Conservation (phyloP, 2,888 invertebrate genomes). For the Thalpophila matura region DNA sequence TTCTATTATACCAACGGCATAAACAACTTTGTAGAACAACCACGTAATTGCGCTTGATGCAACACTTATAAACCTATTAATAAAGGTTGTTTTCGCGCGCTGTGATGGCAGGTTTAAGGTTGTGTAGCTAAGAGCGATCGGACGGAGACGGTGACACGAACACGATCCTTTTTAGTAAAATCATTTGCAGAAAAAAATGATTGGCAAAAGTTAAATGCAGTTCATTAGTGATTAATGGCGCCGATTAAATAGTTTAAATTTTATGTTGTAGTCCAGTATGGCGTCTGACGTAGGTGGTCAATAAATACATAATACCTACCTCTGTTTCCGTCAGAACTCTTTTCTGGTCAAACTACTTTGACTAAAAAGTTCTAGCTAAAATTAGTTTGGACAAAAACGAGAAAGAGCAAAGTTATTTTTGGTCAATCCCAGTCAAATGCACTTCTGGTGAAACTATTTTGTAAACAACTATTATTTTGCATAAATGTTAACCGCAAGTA, state of each 20-base stretch:
- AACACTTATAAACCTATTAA: slow-evolving; percentile 59
- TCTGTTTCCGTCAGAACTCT: background rate
- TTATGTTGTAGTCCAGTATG: slow-evolving; percentile 1
- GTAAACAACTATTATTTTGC: too few species aligned
- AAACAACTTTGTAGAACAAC: slow-evolving; percentile 54
- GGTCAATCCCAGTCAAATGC: too few species aligned
- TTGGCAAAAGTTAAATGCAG: slow-evolving; percentile 66
- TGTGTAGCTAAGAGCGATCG: slow-evolving; percentile 73
- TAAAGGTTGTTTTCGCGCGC: slow-evolving; percentile 67
- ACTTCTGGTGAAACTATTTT: too few species aligned
- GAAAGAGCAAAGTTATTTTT: too few species aligned
- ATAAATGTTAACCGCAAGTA: too few species aligned
- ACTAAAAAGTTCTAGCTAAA: background rate
- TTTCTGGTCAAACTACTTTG: background rate
- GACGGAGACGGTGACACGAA: slow-evolving; percentile 82
- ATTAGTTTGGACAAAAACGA: background rate
- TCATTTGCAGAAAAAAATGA: slow-evolving; percentile 81
- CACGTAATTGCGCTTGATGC: slow-evolving; percentile 63
- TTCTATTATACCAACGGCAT: slow-evolving; percentile 54
- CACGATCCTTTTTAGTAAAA: slow-evolving; percentile 85
- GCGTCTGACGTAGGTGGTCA: background rate
- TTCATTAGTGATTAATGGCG: slow-evolving; percentile 66
- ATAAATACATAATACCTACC: background rate
- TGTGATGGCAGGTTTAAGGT: slow-evolving; percentile 57
- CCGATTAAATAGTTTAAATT: slow-evolving; percentile 30